Evolutionary conservation across 2,888 invertebrate species (phyloP), one percentile per base, ranked within the genome.

Genomic region (Drosophila melanosoma): DNA sequence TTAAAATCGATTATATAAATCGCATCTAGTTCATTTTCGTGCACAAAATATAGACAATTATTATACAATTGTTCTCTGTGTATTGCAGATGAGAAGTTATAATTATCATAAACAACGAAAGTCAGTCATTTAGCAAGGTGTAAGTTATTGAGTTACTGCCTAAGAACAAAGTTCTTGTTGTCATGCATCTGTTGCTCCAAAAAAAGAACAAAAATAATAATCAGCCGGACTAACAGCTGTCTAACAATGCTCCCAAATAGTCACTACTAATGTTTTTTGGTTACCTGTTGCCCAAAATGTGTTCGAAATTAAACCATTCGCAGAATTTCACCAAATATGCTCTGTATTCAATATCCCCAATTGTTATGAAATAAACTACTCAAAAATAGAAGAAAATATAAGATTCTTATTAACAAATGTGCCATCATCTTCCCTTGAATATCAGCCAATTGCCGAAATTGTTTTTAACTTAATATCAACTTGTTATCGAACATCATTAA

Each of bases 1-100:
- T 23, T 23, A 12, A n/a, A 5, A 15, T 15, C 52, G 17, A 45
- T 77, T 77, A 77, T 69, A 59, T 77, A 77, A 77, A 80, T 33
- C 3, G 33, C 12, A 62, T 45, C 1, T 29, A 20, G 23, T 45
- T 45, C 23, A 23, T 23, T 6, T n/a, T 10, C 29, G 12, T 38
- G 8, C 12, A 11, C 23, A 42, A 36, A n/a, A 54, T 36, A 40
- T 12, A 56, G 61, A 45, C 33, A 56, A 42, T 56, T 57, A 49
- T 73, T 57, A 38, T 38, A 20, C 10, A 58, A 51, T 74, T 66
- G 29, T 40, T 69, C 45, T 64, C 58, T 69, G 26, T 74, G 52
- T 72, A 62, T 85, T 89, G 53, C 84, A 85, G 84, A 85, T 89
- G 81, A 81, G 20, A 87, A 79, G 66, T 6, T 48, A 20, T 88